These are phyloP conservation scores for Vespertilio murinus DNA, from an alignment of 2,797 vertebrate species.

Conservation along the genomic window DNA sequence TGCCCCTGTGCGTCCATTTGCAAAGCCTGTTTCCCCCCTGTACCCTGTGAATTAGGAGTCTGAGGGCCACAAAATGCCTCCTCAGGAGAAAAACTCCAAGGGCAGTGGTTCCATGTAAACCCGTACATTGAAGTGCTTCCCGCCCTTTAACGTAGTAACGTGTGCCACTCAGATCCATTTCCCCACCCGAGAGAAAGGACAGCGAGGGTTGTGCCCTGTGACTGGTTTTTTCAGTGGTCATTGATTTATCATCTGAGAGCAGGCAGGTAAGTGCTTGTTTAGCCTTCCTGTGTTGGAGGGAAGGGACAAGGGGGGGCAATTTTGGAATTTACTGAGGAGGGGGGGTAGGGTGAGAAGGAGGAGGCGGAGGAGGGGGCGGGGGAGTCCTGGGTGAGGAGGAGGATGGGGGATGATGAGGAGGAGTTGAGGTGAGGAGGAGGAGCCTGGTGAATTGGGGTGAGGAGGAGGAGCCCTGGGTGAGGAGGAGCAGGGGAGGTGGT, in stretches of 20 bases:
- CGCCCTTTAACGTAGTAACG: background rate
- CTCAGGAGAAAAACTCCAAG: background rate
- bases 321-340: background rate
- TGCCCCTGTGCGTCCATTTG: fast-evolving
- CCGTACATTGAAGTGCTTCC: background rate
- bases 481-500: no score
- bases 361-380: no score
- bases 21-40: fast-evolving
- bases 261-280: background rate
- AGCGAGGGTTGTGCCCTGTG: background rate
- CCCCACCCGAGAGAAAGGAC: background rate
- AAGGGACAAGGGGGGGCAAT: background rate
- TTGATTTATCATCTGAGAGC: background rate
- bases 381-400: no score
- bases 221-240: background rate
- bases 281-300: background rate
- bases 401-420: no score
- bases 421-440: background rate
- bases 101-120: background rate
- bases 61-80: background rate
- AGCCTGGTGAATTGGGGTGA: no score
- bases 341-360: background rate
- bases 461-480: no score
- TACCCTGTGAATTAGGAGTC: background rate
- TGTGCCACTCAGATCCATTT: background rate